phyloP scores from a whole-genome alignment of 2,888 invertebrate genomes.

The Acholoe squamosa region DNA sequence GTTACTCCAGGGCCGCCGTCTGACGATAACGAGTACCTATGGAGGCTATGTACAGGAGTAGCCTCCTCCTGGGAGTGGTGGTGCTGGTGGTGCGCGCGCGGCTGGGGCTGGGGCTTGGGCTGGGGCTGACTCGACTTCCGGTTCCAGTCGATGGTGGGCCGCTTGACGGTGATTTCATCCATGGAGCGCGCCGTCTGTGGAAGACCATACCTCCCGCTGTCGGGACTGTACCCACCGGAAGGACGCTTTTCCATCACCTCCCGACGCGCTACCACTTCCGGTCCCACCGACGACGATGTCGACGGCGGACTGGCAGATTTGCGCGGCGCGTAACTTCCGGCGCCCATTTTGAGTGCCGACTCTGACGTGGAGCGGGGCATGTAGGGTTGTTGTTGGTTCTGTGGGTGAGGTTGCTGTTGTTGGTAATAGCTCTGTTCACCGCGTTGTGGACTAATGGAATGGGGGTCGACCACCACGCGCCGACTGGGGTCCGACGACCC shows the following conservation, averaged over 20 bases:
- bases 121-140: background rate
- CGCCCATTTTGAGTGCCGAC: background rate
- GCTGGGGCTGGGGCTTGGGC: background rate
- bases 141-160: constrained; percentile 56
- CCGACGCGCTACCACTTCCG: constrained; percentile 61
- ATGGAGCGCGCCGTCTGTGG: constrained; percentile 35
- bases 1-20: background rate
- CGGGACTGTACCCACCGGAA: constrained; percentile 35
- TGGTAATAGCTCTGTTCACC: background rate
- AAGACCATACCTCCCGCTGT: background rate
- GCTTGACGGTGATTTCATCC: constrained; percentile 58
- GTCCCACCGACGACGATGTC: background rate
- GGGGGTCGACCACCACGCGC: background rate
- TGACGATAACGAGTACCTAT: background rate
- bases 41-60: no score
- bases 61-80: background rate
- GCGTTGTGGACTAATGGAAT: constrained; percentile 17
- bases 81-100: background rate
- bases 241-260: constrained; percentile 66
- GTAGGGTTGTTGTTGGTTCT: background rate
- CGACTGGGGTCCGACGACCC: constrained; percentile 39
- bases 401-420: background rate
- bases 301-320: background rate
- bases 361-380: constrained; percentile 28
- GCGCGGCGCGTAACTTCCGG: background rate